Evolutionary conservation across 2,888 invertebrate species (phyloP), one percentile per base, ranked within the genome.

Genomic region (Eupithecia insigniata): DNA sequence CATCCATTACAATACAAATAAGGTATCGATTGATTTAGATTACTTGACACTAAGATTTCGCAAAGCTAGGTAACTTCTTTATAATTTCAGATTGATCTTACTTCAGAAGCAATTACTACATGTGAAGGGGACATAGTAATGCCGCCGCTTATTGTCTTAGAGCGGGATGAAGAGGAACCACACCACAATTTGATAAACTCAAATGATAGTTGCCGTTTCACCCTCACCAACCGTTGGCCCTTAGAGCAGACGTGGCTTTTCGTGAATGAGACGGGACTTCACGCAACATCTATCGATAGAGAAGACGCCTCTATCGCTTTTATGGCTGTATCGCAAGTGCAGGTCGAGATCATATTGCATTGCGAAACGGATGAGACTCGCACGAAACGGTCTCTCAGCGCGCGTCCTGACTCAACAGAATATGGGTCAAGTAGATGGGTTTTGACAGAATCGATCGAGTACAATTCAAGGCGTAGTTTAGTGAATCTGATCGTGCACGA

Each of bases 401-500:
- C 80, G 10, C 84, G 84, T 67, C 82, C 83, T 14, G 75, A 84
- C 89, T 28, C 87, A 86, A 8, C 87, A 74, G 89, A 92, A 73
- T 92, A 92, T 67, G 91, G 91, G 28, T 80, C 82, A 30, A 90
- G 87, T 74, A 87, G 85, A 78, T 95, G 95, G 93, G 81, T 94
- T 43, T 81, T 92, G 55, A 86, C 92, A 16, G 90, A 93, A 67
- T 83, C 90, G 6, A 93, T 95, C 66, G 75, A 76, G 4, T 91
- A 87, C 79, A 88, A 93, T 71, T 80, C 90, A 0, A 85, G 89
- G 75, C 84, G 89, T 62, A 93, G 91, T 77, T 83, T 93, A 46
- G 89, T 95, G 1, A 93, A 93, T 75, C 82, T 95, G 62, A 91
- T 95, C 72, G 92, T 95, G 1, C 92, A 92, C 28, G 95, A 95